Percentiles rank a stretch among this genome's conserved stretches.
phyloP scores from a whole-genome alignment of 2,113 vertebrate species.

The Dicaeum eximium region DNA sequence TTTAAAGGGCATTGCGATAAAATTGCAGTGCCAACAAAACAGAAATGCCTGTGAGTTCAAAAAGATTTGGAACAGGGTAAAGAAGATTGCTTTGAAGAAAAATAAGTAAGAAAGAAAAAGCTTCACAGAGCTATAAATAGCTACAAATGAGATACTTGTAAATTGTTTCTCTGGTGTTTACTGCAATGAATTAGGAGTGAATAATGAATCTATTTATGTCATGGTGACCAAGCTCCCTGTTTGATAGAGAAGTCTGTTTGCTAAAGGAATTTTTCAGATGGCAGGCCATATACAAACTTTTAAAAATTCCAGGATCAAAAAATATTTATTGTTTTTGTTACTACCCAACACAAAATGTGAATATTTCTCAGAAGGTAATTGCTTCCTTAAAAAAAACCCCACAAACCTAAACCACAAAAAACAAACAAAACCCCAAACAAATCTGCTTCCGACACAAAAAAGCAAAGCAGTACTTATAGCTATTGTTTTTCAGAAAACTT shows the following conservation, averaged over 20 bases:
- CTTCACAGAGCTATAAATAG: neutral
- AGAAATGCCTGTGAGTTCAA: neutral
- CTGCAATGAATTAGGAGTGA: neutral
- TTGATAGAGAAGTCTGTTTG: neutral
- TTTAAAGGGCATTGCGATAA: neutral
- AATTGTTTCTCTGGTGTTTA: neutral
- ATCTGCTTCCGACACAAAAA: neutral
- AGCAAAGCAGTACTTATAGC: neutral
- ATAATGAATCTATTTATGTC: slow-evolving; percentile 3
- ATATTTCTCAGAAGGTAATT: neutral
- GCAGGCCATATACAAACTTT: neutral
- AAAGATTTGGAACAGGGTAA: neutral
- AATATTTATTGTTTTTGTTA: neutral
- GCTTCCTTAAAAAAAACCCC: neutral
- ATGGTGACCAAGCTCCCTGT: neutral
- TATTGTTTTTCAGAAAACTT: neutral
- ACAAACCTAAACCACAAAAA: neutral
- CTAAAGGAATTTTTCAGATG: neutral
- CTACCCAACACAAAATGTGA: neutral
- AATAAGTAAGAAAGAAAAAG: neutral
- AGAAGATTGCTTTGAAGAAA: neutral
- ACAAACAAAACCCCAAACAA: neutral
- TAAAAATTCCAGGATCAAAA: neutral
- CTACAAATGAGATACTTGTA: neutral
- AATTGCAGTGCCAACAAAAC: neutral